phyloP scores from a whole-genome alignment of 2,113 vertebrate genomes.

The Regulus satrapa region DNA sequence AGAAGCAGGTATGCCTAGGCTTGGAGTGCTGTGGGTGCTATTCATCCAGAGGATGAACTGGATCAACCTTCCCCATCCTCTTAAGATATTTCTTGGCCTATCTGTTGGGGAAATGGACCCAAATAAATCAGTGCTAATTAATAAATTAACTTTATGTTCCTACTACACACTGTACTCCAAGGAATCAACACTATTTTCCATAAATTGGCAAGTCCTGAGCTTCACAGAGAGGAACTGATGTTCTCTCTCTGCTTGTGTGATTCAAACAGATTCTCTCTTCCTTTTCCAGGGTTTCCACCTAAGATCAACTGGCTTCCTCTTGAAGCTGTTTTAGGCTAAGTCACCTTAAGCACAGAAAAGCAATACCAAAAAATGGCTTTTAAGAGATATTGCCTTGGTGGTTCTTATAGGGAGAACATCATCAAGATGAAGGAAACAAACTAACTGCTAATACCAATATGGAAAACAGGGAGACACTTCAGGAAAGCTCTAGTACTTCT shows the following conservation, averaged over 20 bases:
- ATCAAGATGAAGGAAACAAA: background rate
- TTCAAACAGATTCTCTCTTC: background rate
- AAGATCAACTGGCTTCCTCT: background rate
- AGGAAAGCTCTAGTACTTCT: background rate
- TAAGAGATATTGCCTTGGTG: background rate
- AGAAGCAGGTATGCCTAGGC: background rate
- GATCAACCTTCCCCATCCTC: background rate
- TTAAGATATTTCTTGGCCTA: background rate
- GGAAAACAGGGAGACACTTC: background rate
- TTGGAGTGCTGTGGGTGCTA: background rate
- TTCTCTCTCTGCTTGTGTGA: background rate
- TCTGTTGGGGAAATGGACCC: background rate
- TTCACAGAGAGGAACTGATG: background rate
- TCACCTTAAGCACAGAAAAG: background rate
- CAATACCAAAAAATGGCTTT: background rate
- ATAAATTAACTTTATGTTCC: background rate
- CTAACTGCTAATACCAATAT: background rate
- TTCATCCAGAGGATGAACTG: too few species aligned
- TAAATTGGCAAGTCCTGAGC: background rate
- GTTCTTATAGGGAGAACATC: background rate
- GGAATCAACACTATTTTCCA: background rate
- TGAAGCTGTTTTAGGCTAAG: background rate
- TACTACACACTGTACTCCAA: background rate
- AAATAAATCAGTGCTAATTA: background rate
- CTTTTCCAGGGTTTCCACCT: background rate